Evolutionary conservation across 92 coral and sea anemone genomes (phyloP), one percentile per base, ranked within the genome.

Genomic region (Heliopora coerulea): DNA sequence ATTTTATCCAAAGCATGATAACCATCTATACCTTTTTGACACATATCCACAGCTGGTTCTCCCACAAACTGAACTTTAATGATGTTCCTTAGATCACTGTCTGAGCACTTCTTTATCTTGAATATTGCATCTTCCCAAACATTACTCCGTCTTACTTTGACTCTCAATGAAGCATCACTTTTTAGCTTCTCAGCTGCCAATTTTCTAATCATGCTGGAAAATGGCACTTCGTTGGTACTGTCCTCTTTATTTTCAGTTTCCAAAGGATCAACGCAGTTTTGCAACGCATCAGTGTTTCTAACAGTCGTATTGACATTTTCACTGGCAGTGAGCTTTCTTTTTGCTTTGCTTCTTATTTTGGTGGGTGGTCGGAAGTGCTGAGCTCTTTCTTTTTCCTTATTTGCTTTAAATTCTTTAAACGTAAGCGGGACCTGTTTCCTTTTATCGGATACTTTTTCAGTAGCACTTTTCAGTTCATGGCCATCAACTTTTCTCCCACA

Each of bases 1-100:
- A n/a, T n/a, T n/a, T n/a, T n/a, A n/a, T n/a, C n/a, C n/a, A n/a
- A n/a, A n/a, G n/a, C n/a, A n/a, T n/a, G n/a, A n/a, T n/a, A n/a
- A n/a, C n/a, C n/a, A n/a, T n/a, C n/a, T n/a, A n/a, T n/a, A n/a
- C n/a, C n/a, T n/a, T n/a, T n/a, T n/a, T n/a, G n/a, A n/a, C n/a
- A n/a, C n/a, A n/a, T n/a, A 23, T 72, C 78, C 65, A 56, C 79
- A 14, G 79, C 79, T 3, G 79, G 69, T 58, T 74, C 79, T 33
- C 69, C 79, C 9, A 74, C 79, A 56, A 74, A 74, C 56, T 74
- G 79, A 28, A 74, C 62, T 57, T 74, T 74, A 49, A 63, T 72
- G 0, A 30, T 9, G 39, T 52, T 65, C 39, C 48, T 65, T 9
- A 78, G 74, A 35, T 78, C 82, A 63, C 50, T 27, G 33, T 54